phyloP scores from a whole-genome alignment of 2,113 vertebrate genomes.

The Bos taurus region ARS-UCD2.0 NC_037333.1:69319001-69319500 shows the following conservation, averaged over 20 bases:
- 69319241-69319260: background rate
- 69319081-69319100: background rate
- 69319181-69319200: background rate
- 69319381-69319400: background rate
- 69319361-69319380: background rate
- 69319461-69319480: background rate
- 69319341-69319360: background rate
- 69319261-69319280: background rate
- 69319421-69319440: background rate
- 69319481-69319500: background rate
- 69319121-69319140: background rate
- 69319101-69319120: background rate
- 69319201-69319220: background rate
- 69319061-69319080: background rate
- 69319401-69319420: background rate
- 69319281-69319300: background rate
- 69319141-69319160: background rate
- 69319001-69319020: background rate
- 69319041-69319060: background rate
- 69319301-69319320: background rate
- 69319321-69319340: fast-evolving
- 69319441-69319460: background rate
- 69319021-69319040: background rate
- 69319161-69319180: background rate
- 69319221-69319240: background rate